phyloP scores from a whole-genome alignment of 2,113 vertebrate species.

The Ornithorhynchus anatinus region DNA sequence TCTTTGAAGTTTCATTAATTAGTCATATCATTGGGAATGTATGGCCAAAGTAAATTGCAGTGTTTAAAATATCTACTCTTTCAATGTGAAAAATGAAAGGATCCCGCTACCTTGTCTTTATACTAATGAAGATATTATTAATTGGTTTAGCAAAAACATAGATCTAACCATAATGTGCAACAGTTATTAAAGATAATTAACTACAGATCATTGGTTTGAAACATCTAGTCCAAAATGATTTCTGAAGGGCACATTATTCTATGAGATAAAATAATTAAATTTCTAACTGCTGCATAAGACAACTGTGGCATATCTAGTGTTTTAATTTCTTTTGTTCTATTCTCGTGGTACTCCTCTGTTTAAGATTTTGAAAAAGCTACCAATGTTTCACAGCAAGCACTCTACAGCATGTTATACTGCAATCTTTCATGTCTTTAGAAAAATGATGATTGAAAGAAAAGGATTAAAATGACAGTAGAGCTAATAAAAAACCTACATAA shows the following conservation, averaged over 20 bases:
- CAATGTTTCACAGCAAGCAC: constrained; percentile 63
- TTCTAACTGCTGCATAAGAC: constrained; percentile 83
- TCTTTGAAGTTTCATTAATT: constrained; percentile 85
- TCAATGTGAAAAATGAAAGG: constrained; percentile 86
- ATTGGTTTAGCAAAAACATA: constrained; percentile 90
- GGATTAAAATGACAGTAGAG: constrained; percentile 67
- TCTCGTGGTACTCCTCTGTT: constrained; percentile 71
- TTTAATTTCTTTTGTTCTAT: constrained; percentile 86
- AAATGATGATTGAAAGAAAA: constrained; percentile 76
- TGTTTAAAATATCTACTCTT: constrained; percentile 85
- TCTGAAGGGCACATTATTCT: constrained; percentile 88
- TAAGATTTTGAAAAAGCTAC: constrained; percentile 73
- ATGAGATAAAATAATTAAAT: constrained; percentile 89
- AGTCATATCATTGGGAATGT: constrained; percentile 80
- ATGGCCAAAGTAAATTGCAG: constrained; percentile 85
- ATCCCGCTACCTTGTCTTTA: constrained; percentile 85
- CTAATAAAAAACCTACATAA: constrained; percentile 65
- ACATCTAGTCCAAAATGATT: constrained; percentile 87
- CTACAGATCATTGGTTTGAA: constrained; percentile 87
- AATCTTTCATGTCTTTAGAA: constrained; percentile 73
- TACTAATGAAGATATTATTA: constrained; percentile 89
- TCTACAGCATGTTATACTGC: constrained; percentile 64
- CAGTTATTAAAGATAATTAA: constrained; percentile 91
- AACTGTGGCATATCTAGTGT: constrained; percentile 75
- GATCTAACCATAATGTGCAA: constrained; percentile 88